Percentiles rank a stretch among this genome's conserved stretches.
These are phyloP conservation scores for Ophthalmolycus amberensis DNA, from an alignment of 2,113 vertebrate genomes.

Conservation along the genomic window DNA sequence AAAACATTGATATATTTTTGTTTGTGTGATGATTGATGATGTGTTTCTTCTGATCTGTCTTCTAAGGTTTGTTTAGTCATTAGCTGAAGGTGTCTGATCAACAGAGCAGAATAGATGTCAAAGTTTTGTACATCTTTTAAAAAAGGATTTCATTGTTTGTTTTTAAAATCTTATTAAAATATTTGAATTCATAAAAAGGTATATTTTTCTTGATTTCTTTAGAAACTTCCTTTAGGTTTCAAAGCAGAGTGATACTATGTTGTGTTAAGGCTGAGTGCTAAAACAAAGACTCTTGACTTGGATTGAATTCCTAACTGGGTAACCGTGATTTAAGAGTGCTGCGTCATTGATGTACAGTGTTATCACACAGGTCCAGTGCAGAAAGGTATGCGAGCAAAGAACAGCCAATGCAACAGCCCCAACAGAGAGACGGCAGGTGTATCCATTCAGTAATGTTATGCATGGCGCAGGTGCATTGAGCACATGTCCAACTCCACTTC, in stretches of 20 bases:
- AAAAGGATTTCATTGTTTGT: neutral
- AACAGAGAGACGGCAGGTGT: too few relatives aligned
- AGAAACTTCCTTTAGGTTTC: neutral
- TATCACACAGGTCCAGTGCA: too few relatives aligned
- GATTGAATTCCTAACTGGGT: neutral
- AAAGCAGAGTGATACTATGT: neutral
- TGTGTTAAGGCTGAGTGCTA: neutral
- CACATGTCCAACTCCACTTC: too few relatives aligned
- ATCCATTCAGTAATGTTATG: too few relatives aligned
- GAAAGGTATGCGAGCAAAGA: too few relatives aligned
- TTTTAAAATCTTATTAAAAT: conserved; percentile 1
- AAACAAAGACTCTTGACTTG: neutral
- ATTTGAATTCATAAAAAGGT: neutral
- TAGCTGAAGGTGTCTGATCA: neutral
- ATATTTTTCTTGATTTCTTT: neutral
- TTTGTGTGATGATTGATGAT: neutral
- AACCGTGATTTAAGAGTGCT: too few relatives aligned
- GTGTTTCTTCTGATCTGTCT: neutral
- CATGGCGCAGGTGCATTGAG: too few relatives aligned
- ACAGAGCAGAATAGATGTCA: neutral
- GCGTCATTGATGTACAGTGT: too few relatives aligned
- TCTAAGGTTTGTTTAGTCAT: neutral
- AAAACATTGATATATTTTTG: neutral
- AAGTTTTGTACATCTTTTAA: neutral
- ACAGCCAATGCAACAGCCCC: too few relatives aligned